Conservation (phyloP, 2,888 invertebrate species). For the Mechanitis mazaeus region DNA sequence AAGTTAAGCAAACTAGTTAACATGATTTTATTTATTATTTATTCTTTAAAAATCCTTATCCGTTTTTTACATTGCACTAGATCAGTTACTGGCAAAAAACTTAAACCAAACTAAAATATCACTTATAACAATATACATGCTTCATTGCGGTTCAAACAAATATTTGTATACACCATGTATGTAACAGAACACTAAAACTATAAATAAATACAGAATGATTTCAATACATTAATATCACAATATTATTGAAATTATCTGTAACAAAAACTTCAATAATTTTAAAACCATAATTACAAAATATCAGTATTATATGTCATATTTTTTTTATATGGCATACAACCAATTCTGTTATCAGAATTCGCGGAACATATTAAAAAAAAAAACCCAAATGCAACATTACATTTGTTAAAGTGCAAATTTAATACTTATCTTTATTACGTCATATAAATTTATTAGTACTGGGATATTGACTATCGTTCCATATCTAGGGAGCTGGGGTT, state of each 20-base stretch:
- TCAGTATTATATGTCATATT: no score
- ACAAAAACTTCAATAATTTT: no score
- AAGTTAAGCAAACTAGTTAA: background rate
- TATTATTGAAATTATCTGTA: no score
- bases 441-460: conserved; percentile 19
- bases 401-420: conserved; percentile 45
- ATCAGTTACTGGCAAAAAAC: background rate
- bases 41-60: background rate
- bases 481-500: no score
- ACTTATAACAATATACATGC: background rate
- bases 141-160: background rate
- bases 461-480: conserved; percentile 5
- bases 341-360: no score
- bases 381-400: conserved; percentile 48
- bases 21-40: no score
- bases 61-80: background rate
- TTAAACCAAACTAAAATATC: background rate
- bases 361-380: conserved; percentile 35
- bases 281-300: no score
- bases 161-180: conserved; percentile 3
- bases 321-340: no score
- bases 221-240: no score
- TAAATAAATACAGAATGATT: background rate
- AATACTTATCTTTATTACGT: conserved; percentile 23
- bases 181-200: background rate